Evolutionary conservation across 2,797 vertebrate species (phyloP).

Genomic region (Sebastes kiyomatsui): DNA sequence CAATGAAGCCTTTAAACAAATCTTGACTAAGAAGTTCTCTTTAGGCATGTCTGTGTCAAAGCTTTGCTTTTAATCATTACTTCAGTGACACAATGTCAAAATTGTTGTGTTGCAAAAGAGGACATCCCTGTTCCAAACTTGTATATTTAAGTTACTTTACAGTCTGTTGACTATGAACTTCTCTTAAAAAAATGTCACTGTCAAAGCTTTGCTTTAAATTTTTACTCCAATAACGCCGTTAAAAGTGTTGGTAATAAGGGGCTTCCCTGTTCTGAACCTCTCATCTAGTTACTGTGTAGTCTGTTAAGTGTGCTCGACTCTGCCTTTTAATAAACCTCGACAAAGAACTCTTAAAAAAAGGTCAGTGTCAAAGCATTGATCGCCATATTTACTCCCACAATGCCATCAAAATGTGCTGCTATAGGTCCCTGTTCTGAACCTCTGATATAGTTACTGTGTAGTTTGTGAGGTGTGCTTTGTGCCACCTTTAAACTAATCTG

Average conservation of each 20-base stretch:
- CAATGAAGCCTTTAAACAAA: background rate
- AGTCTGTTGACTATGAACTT: background rate
- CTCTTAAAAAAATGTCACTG: background rate
- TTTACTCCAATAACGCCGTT: background rate
- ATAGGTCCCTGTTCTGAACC: background rate
- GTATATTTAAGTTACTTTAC: background rate
- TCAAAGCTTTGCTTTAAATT: background rate
- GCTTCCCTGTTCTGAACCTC: background rate
- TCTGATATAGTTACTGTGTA: background rate
- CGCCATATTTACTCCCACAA: background rate
- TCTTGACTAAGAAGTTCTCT: background rate
- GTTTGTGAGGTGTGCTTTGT: background rate
- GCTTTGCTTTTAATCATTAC: background rate
- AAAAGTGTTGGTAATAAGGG: background rate
- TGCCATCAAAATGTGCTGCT: background rate
- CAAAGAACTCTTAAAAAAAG: background rate
- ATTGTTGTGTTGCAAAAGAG: background rate
- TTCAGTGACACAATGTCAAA: background rate
- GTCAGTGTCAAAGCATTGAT: background rate
- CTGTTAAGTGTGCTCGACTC: background rate
- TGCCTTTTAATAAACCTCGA: background rate
- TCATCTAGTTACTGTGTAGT: background rate
- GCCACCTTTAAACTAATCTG: background rate
- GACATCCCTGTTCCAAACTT: background rate
- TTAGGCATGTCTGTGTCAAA: background rate